Base-by-base conservation (phyloP, 2,113 vertebrate genomes). In the Rhea americana region DNA sequence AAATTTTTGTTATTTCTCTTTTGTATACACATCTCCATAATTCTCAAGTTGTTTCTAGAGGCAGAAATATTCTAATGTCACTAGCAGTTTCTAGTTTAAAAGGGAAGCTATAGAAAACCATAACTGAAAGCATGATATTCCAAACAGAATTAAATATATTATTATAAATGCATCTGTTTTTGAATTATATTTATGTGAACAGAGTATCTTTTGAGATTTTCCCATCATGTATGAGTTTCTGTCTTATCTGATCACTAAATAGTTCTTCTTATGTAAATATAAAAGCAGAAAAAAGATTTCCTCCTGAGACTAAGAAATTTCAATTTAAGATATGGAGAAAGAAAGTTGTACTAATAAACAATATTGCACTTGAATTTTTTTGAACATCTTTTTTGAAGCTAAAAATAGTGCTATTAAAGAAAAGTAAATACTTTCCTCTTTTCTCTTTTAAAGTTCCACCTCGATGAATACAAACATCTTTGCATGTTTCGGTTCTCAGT, bases 21-120 rank as follows among this genome's bases (percentile, higher is more conserved):
- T 37, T 79, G 21, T 32, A 47, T 25, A 11, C 8, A 32, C 8
- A 26, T 1, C 5, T 48, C 12, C 5, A 55, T 28, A 82, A 3
- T 41, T 59, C 1, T 3, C 0, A 4, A 3, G 35, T 43, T 62
- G 20, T 25, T 10, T 2, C 51, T 28, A 18, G 18, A 50, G 11
- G 4, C 1, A 12, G 45, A 89, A 61, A 19, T 39, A 62, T 15
- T 32, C 55, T 37, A 88, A 76, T 71, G 9, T 3, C 13, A 22
- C 8, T 47, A 30, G 51, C 50, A 28, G 5, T 5, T 5, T 68
- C 63, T 41, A 13, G 22, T 68, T 63, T 85, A 65, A 47, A 39
- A 59, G 7, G 48, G 4, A 63, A 5, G 2, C 6, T 35, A 8
- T 47, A 56, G 43, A 76, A 15, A 82, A 37, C 24, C 43, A 3